phyloP scores from a whole-genome alignment of 2,888 invertebrate genomes.

The Euplexia lucipara region DNA sequence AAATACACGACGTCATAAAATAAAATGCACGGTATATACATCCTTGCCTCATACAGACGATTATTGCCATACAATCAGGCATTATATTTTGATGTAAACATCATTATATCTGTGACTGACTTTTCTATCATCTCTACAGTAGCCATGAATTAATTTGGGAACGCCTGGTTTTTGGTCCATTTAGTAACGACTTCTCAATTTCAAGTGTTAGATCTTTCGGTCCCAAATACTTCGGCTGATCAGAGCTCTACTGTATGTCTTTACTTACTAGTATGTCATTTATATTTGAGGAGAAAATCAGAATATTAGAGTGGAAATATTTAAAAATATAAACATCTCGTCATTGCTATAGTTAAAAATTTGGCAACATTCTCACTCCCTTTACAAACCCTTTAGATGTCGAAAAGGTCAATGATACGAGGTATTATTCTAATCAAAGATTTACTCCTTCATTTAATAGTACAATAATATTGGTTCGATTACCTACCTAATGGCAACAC shows the following conservation, averaged over 20 bases:
- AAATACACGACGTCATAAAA: conserved; percentile 60
- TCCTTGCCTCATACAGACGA: conserved; percentile 42
- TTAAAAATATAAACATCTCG: conserved; percentile 74
- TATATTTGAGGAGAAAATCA: conserved; percentile 49
- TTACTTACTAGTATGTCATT: conserved; percentile 44
- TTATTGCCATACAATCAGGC: conserved; percentile 28
- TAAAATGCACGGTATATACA: conserved; percentile 57
- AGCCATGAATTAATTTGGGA: conserved; percentile 9
- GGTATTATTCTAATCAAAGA: conserved; percentile 59
- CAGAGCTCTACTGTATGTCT: conserved; percentile 29
- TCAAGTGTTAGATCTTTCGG: neutral
- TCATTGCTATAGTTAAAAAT: conserved; percentile 73
- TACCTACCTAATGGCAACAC: conserved; percentile 72
- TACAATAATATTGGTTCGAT: conserved; percentile 66
- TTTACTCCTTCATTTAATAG: conserved; percentile 59
- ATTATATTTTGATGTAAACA: conserved; percentile 32
- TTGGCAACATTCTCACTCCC: conserved; percentile 79
- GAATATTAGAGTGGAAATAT: conserved; percentile 64
- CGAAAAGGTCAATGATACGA: conserved; percentile 58
- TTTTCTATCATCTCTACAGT: conserved; percentile 28
- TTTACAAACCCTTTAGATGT: conserved; percentile 57
- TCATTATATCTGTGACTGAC: conserved; percentile 43
- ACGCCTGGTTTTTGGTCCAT: neutral
- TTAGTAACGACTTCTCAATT: conserved; percentile 5
- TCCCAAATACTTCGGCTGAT: conserved; percentile 8